Evolutionary conservation across 2,113 vertebrate genomes (phyloP).

Genomic region (Ursus arctos): DNA sequence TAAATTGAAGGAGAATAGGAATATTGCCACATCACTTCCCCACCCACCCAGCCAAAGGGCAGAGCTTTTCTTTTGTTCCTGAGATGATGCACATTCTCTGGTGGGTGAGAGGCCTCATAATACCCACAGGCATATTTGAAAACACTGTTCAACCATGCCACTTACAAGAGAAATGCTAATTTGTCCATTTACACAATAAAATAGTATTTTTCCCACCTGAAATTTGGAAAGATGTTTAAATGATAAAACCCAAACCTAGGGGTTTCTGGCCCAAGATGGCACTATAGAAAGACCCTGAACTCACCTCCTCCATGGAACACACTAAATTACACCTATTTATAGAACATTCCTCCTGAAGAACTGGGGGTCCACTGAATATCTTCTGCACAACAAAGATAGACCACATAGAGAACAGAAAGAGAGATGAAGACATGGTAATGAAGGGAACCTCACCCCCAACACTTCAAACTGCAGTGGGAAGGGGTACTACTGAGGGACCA

Average conservation of each 20-base stretch:
- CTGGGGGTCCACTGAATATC: background rate
- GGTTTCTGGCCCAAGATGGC: background rate
- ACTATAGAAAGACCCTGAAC: background rate
- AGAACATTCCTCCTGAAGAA: background rate
- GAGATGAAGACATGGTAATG: background rate
- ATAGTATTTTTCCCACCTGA: background rate
- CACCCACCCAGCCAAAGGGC: background rate
- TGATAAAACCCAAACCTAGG: background rate
- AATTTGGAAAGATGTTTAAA: background rate
- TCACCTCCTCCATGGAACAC: background rate
- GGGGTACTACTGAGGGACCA: background rate
- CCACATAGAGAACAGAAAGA: background rate
- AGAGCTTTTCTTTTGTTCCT: background rate
- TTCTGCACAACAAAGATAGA: background rate
- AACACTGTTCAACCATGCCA: background rate
- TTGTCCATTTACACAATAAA: background rate
- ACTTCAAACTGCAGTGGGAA: background rate
- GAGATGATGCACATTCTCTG: background rate
- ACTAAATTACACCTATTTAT: background rate
- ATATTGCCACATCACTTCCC: background rate
- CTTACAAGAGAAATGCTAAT: background rate
- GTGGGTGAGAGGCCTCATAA: background rate
- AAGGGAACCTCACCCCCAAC: background rate
- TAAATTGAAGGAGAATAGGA: background rate
- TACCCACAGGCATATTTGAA: background rate